Conservation (phyloP, 2,888 invertebrate species). For the Cheilosia pagana region DNA sequence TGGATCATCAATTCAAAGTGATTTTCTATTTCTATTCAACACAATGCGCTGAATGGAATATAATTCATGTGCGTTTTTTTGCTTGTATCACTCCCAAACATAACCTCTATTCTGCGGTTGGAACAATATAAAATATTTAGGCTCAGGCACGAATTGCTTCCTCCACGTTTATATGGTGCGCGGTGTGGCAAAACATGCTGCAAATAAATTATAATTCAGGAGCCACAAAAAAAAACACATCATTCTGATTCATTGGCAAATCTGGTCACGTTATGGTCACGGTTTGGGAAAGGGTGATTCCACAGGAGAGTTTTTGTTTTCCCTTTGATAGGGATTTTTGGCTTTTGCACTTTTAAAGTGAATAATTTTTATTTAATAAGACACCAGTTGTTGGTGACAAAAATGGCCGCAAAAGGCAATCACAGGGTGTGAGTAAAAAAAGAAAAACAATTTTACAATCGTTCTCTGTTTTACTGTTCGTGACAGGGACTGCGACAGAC, state of each 20-base stretch:
- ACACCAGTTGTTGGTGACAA: conserved; percentile 14
- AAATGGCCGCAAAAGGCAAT: neutral
- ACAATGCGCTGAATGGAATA: conserved; percentile 53
- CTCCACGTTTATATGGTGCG: conserved; percentile 31
- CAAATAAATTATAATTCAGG: conserved; percentile 55
- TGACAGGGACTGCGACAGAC: too few relatives aligned
- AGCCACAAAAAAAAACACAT: conserved; percentile 12
- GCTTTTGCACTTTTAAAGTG: neutral
- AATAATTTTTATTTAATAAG: conserved; percentile 45
- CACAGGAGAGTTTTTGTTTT: neutral
- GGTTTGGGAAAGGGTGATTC: conserved; percentile 3
- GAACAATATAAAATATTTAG: conserved; percentile 62
- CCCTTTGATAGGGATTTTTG: neutral
- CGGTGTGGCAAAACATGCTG: conserved; percentile 38
- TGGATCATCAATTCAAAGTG: conserved; percentile 57
- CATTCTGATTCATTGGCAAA: conserved; percentile 52
- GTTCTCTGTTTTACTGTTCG: too few relatives aligned
- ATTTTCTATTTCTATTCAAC: conserved; percentile 52
- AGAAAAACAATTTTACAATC: too few relatives aligned
- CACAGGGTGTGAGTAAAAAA: conserved; percentile 2
- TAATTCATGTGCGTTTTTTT: conserved; percentile 24
- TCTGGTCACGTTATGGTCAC: conserved; percentile 46
- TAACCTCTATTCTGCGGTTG: conserved; percentile 31
- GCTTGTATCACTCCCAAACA: neutral
- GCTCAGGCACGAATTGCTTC: conserved; percentile 32